A percentile compares a stretch with the other conserved stretches of the same genome.
phyloP scores from a whole-genome alignment of 2,888 invertebrate species.

The Timema cristinae region DNA sequence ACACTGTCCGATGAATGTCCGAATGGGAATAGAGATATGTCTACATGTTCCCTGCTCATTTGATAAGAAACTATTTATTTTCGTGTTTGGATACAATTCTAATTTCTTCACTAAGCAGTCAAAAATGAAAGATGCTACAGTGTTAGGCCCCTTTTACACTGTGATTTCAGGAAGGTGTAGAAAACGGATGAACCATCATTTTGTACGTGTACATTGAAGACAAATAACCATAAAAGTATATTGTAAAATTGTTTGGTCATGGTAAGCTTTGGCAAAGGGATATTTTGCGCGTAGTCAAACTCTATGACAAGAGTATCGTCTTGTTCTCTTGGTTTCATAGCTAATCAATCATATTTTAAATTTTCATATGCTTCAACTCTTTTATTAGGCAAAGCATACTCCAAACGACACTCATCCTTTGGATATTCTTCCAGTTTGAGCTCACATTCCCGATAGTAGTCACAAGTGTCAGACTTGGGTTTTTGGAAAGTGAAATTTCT shows the following conservation, averaged over 20 bases:
- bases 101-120: background rate
- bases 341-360: background rate
- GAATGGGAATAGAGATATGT: background rate
- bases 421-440: background rate
- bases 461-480: background rate
- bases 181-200: background rate
- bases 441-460: background rate
- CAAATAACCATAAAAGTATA: background rate
- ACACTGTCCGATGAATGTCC: background rate
- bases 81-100: background rate
- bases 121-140: background rate
- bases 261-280: constrained; percentile 1
- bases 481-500: background rate
- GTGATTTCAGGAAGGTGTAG: background rate
- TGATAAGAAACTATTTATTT: background rate
- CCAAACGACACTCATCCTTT: background rate
- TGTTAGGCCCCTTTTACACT: background rate
- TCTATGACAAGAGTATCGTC: background rate
- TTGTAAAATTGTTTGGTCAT: background rate
- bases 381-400: background rate
- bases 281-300: background rate
- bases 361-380: background rate
- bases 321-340: background rate
- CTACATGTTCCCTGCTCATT: background rate
- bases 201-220: background rate